phyloP scores from a whole-genome alignment of 2,888 invertebrate genomes.

The Ashinkailepas kermadecensis region DNA sequence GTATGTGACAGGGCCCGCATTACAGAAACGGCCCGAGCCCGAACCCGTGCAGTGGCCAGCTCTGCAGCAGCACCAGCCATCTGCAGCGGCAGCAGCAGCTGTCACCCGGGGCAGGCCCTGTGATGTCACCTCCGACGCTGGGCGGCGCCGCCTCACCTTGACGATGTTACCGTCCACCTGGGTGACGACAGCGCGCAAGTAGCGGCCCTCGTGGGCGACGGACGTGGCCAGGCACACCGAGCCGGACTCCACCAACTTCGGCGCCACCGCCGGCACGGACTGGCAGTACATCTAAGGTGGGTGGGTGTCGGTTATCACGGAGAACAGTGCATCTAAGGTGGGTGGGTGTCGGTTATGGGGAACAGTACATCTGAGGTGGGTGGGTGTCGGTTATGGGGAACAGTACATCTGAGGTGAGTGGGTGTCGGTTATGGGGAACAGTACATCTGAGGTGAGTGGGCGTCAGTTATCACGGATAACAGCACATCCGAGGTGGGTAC shows the following conservation, averaged over 20 bases:
- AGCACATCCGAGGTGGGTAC: too few relatives aligned
- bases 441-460: too few relatives aligned
- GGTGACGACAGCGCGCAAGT: slow-evolving; percentile 1
- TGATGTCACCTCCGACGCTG: too few relatives aligned
- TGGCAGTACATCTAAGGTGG: slow-evolving; percentile 34
- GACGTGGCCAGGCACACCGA: background rate
- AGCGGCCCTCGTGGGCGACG: background rate
- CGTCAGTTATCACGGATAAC: too few relatives aligned
- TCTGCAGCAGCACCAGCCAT: slow-evolving; percentile 28
- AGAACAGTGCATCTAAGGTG: too few relatives aligned
- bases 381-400: too few relatives aligned
- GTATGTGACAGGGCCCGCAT: slow-evolving; percentile 31
- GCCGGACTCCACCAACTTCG: background rate
- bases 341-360: too few relatives aligned
- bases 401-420: too few relatives aligned
- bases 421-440: too few relatives aligned
- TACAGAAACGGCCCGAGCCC: slow-evolving; percentile 29
- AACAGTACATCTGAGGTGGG: too few relatives aligned
- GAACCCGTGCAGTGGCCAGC: slow-evolving; percentile 28
- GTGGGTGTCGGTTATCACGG: too few relatives aligned
- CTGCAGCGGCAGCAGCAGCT: slow-evolving; percentile 24
- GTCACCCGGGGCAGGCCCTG: slow-evolving; percentile 26
- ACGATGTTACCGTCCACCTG: background rate
- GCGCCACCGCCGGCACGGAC: slow-evolving; percentile 27
- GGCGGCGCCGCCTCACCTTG: background rate